Base-by-base conservation (phyloP, 2,797 vertebrate species). In the Notamacropus eugenii region DNA sequence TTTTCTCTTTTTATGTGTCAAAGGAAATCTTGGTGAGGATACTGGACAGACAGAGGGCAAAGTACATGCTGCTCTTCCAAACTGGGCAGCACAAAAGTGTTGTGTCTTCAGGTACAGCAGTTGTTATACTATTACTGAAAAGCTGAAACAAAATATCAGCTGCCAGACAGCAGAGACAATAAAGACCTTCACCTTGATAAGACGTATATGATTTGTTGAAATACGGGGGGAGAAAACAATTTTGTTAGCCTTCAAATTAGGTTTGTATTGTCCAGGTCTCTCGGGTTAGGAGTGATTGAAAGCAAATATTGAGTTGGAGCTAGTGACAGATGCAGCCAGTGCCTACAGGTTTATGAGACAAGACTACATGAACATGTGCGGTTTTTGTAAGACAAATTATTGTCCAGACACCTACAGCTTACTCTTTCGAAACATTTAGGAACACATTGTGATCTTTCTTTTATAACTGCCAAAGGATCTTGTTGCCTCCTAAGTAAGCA, bases 281-380 rank as follows among this genome's bases (percentile, higher is more conserved):
- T 98, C 92, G 94, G 98, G 98, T 98, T 98, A 97, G 97, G 98
- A 98, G 98, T 98, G 98, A 99, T 98, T 98, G 98, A 99, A 98
- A 98, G 98, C 95, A 98, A 98, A 97, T 97, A 98, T 97, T 98
- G 97, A 96, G 98, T 97, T 98, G 97, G 54, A 55, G 93, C 96
- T 98, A 98, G 98, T 98, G 98, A 98, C 97, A 98, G 98, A 97
- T 95, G 97, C 22, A 97, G 93, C 96, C 94, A 97, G 98, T 97
- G 98, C 98, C 98, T 98, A 97, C 97, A 98, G 98, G 93, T 98
- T 98, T 98, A 98, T 98, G 95, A 97, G 97, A 97, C 97, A 96
- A 97, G 95, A 90, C 95, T 96, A 96, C n/a, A 54, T 95, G 94
- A 98, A 98, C 55, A n/a, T 97, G 97, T 54, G 93, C 92, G 96